phyloP scores from a whole-genome alignment of 2,797 vertebrate genomes.

The Leptatherina wallacei region DNA sequence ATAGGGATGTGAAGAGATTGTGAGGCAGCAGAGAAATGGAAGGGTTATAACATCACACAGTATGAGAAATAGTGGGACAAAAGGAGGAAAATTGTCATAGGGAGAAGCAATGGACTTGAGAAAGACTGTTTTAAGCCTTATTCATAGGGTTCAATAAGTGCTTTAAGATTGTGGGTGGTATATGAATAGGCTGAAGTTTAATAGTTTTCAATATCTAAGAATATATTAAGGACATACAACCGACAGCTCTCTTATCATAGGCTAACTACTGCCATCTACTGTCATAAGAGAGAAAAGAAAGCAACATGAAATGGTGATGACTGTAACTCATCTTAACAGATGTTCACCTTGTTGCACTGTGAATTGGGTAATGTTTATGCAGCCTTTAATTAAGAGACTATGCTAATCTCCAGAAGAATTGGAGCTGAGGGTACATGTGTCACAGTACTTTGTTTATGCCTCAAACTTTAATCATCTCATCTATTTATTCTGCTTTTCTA shows the following conservation, averaged over 20 bases:
- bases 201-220: slow-evolving; percentile 43
- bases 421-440: slow-evolving; percentile 60
- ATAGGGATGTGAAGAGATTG: slow-evolving; percentile 66
- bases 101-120: slow-evolving; percentile 45
- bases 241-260: slow-evolving; percentile 26
- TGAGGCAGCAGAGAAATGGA: slow-evolving; percentile 57
- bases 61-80: slow-evolving; percentile 51
- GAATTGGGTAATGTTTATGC: slow-evolving; percentile 74
- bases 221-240: slow-evolving; percentile 29
- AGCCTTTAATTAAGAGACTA: slow-evolving; percentile 80
- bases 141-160: slow-evolving; percentile 51
- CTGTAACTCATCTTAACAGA: slow-evolving; percentile 74
- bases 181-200: slow-evolving; percentile 41
- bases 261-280: slow-evolving; percentile 83
- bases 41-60: slow-evolving; percentile 63
- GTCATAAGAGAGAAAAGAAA: slow-evolving; percentile 58
- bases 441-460: slow-evolving; percentile 34
- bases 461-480: slow-evolving; percentile 59
- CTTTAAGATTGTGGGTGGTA: slow-evolving; percentile 47
- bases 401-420: slow-evolving; percentile 66
- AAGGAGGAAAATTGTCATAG: slow-evolving; percentile 53
- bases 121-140: slow-evolving; percentile 52
- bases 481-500: slow-evolving; percentile 27
- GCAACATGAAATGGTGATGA: slow-evolving; percentile 30
- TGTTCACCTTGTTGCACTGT: slow-evolving; percentile 79